These are phyloP conservation scores for Ceratothoa steindachneri DNA, from an alignment of 2,888 invertebrate species.

Conservation along the genomic window DNA sequence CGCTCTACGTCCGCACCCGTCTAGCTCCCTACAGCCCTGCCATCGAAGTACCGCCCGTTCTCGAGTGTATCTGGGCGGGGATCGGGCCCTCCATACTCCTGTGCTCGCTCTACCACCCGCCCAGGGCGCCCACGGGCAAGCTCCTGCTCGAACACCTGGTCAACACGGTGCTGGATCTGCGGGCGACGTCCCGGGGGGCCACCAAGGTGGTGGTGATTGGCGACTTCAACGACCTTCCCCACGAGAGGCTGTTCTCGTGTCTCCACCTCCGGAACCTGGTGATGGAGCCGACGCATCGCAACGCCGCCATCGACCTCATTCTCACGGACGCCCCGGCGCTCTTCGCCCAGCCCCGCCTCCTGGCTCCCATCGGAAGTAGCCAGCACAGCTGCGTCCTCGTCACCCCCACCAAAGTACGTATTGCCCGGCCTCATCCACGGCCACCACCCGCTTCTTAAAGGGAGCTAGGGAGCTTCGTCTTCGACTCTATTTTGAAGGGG, in stretches of 20 bases:
- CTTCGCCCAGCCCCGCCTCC: constrained; percentile 26
- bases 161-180: constrained; percentile 34
- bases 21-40: constrained; percentile 18
- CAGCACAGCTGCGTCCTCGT: constrained; percentile 37
- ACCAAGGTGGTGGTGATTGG: constrained; percentile 29
- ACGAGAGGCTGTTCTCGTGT: constrained; percentile 26
- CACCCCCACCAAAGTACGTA: constrained; percentile 16
- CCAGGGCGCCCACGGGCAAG: constrained; percentile 34
- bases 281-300: constrained; percentile 41
- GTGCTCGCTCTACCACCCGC: constrained; percentile 39
- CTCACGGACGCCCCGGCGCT: constrained; percentile 29
- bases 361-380: constrained; percentile 38
- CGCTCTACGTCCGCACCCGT: constrained; percentile 26
- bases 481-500: no score
- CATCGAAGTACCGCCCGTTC: constrained; percentile 29
- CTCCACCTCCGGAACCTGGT: constrained; percentile 38
- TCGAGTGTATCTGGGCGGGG: constrained; percentile 42
- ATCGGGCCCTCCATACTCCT: constrained; percentile 24
- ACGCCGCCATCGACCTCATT: constrained; percentile 37
- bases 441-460: no score
- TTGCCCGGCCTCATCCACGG: no score
- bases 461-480: no score
- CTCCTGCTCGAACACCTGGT: constrained; percentile 41
- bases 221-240: constrained; percentile 39
- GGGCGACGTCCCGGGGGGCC: not conserved